phyloP scores from a whole-genome alignment of 2,797 vertebrate genomes.

The Lycodopsis pacificus region DNA sequence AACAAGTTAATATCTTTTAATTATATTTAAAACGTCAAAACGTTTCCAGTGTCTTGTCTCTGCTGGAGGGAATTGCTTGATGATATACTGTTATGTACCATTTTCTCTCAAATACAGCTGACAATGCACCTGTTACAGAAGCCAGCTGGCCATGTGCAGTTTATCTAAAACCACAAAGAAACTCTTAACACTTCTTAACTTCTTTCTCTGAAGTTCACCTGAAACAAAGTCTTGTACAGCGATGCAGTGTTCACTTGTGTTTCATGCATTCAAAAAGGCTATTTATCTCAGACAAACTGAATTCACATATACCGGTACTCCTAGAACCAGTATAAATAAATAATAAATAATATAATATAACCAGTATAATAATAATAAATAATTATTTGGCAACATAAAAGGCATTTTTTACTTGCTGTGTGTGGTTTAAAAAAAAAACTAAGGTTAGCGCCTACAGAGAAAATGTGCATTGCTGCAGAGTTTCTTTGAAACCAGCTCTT shows the following conservation, averaged over 20 bases:
- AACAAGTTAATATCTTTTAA: not conserved
- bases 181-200: not conserved
- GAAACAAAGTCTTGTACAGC: not conserved
- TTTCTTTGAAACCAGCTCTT: conserved; percentile 19
- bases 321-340: too few species aligned
- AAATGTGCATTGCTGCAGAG: conserved; percentile 32
- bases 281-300: not conserved
- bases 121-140: conserved; percentile 19
- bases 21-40: not conserved
- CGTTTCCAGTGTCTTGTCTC: not conserved
- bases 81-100: not conserved
- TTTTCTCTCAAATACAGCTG: conserved; percentile 23
- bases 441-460: not conserved
- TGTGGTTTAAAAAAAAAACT: conserved; percentile 1
- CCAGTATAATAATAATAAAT: not conserved
- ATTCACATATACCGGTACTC: not conserved
- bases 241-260: not conserved
- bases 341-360: too few species aligned
- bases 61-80: not conserved
- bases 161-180: conserved; percentile 9
- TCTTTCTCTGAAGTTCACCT: not conserved
- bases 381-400: not conserved
- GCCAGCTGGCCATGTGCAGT: not conserved
- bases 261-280: not conserved
- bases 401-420: not conserved